Base-by-base conservation (phyloP, 2,113 vertebrate genomes). In the Callopanchax toddi region DNA sequence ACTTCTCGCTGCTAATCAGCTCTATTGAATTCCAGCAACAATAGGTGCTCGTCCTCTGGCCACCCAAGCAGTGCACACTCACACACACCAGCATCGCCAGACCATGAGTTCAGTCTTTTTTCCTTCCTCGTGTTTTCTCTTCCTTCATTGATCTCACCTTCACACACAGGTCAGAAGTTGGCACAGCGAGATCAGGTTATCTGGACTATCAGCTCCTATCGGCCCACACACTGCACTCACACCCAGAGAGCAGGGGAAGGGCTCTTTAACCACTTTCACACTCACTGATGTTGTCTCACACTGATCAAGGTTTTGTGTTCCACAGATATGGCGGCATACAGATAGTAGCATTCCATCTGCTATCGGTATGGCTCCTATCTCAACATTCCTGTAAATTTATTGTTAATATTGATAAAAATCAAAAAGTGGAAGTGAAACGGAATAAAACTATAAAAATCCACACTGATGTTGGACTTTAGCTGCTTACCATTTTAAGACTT, bases 11-110 rank as follows among this genome's bases (percentile, higher is more conserved):
- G 79, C 87, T 92, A 92, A 91, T 90, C 87, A 87, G 86, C 76
- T 82, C 90, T 88, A 91, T 91, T 92, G 86, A 90, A 91, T 91
- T 88, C 76, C 73, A 79, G 75, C 81, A 87, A 91, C 91, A 92
- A 90, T 91, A 73, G 79, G 17, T 61, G 73, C 80, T 90, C 91
- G 90, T 91, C 86, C 88, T 84, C 11, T 55, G 92, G 83, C 93
- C 92, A 93, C 93, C 92, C 92, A 92, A 78, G 91, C 87, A 66
- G 85, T 72, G 63, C 78, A 60, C 64, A 60, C 50, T 48, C 67
- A 72, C 40, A 66, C 82, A 80, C 83, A 85, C 74, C 57, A 76
- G 62, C 74, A 74, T 78, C 64, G 74, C 60, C 67, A 76, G 70
- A 85, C 86, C 74, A 83, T 58, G 39, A 82, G 81, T 79, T 90